Evolutionary conservation across 92 coral and sea anemone genomes (phyloP), one percentile per base, ranked within the genome.

Genomic region (Montipora capitata): DNA sequence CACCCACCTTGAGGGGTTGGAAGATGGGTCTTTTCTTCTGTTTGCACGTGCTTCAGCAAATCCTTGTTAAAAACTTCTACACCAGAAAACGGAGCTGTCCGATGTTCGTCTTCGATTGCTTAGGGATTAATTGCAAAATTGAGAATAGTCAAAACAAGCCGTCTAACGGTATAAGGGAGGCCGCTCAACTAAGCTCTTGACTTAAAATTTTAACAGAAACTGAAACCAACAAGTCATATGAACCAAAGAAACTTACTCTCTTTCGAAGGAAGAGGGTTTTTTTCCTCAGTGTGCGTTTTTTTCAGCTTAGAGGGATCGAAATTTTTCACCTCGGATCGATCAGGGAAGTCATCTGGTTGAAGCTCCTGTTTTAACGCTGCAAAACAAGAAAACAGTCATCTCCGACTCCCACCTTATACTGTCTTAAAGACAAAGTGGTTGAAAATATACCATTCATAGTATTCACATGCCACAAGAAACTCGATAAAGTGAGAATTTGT

Each of bases 41-140:
- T 90, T 81, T 98, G 92, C 71, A 96, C 98, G 78, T 98, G 99
- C 71, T 98, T 91, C 66, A 98, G 91, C 65, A 92, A 81, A n/a
- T 83, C 65, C 83, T 96, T 98, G 74, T 98, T 95, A 84, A 96
- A 98, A 40, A 98, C 98, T 85, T 98, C 97, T 57, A 98, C 99
- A 20, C 95, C 98, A 9, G 96, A 95, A 77, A 98, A 96, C 44
- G 99, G 99, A 67, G 97, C 97, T 4, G 98, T 94, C 62, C 96
- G 87, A n/a, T 98, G 96, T 86, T 98, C 99, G 13, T 98, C 99
- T 40, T 86, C 94, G 76, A 98, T 98, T 39, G 94, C 99, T 98
- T 62, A 76, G 72, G 62, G 79, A 91, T 54, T 54, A 54, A 12
- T 13, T 7, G 73, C 41, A 83, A 56, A 84, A 45, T 41, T 38